Base-by-base conservation (phyloP, 1,140 invertebrate genomes). In the Gonatopus flavifemur region DNA sequence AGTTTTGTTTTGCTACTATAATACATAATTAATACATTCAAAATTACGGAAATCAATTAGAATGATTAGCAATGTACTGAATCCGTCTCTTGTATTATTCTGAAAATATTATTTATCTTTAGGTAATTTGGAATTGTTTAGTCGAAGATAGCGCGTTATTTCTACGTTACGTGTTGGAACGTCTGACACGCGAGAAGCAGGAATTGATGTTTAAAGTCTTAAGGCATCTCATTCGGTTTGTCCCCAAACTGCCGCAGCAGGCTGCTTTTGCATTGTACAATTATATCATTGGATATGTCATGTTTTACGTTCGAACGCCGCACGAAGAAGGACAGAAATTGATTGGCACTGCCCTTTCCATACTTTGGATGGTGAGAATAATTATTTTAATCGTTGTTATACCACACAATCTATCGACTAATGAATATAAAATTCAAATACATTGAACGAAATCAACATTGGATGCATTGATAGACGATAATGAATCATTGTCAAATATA, bases 221-320 rank as follows among this genome's bases (percentile, higher is more conserved):
- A 5, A 80, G 96, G 4, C 94, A 97, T 65, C 79, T 99, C 1
- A 91, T 99, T 15, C 82, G 95, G 47, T 96, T 95, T 72, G 90
- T 98, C 46, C 91, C 92, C 3, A 87, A 93, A 47, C 73, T 99
- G 25, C 97, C 97, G 0, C 93, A 97, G 55, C 96, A 99, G 76
- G 96, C 96, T 5, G 97, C 97, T 1, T 98, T 98, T 77, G 91
- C 94, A n/a, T 74, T 99, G 0, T 98, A 98, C 73, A 99, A 99
- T 82, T 98, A 98, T 61, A 90, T 99, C 52, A 98, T 99, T 66
- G 98, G 98, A 13, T 99, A 98, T 68, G 91, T 99, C 1, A 99
- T 99, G 96, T 98, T 98, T 78, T 98, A 98, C 69, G 95, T 98
- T 1, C 78, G 98, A 42, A 89, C 93, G 8, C 93, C 96, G 0